Conservation (phyloP, 1,140 invertebrate species). For the Mercenaria mercenaria region DNA sequence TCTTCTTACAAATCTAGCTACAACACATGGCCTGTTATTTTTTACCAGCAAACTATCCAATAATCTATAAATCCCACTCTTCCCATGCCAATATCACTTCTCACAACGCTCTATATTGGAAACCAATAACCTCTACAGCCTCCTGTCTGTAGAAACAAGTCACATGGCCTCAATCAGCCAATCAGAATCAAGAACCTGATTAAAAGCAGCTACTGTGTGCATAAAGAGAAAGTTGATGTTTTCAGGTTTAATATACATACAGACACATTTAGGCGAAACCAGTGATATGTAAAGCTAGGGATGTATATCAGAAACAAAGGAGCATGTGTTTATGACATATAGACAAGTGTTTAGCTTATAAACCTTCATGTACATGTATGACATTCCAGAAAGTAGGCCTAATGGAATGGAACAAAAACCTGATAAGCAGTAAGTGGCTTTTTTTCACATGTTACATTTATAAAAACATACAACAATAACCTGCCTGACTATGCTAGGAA, state of each 20-base stretch:
- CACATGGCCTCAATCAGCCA: conserved; percentile 18
- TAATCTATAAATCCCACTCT: conserved; percentile 12
- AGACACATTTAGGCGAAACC: neutral
- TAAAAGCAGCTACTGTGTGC: neutral
- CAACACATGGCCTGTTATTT: neutral
- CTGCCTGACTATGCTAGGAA: too few species aligned
- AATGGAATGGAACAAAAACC: neutral
- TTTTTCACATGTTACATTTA: neutral
- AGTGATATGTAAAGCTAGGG: neutral
- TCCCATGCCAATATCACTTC: neutral
- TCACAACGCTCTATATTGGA: conserved; percentile 1
- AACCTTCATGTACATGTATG: too few species aligned
- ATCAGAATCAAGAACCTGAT: neutral
- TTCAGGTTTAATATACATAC: neutral
- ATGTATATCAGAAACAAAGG: neutral
- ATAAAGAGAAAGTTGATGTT: neutral
- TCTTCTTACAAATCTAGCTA: neutral
- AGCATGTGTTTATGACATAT: neutral
- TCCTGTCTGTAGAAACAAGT: neutral
- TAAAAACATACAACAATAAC: too few species aligned
- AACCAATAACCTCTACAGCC: conserved; percentile 24
- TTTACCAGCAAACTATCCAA: neutral
- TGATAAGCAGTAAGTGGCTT: neutral
- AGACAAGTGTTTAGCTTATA: neutral
- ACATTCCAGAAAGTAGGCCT: too few species aligned